Base-by-base conservation (phyloP, 2,888 invertebrate genomes). In the Leptinotarsa tumamoca region DNA sequence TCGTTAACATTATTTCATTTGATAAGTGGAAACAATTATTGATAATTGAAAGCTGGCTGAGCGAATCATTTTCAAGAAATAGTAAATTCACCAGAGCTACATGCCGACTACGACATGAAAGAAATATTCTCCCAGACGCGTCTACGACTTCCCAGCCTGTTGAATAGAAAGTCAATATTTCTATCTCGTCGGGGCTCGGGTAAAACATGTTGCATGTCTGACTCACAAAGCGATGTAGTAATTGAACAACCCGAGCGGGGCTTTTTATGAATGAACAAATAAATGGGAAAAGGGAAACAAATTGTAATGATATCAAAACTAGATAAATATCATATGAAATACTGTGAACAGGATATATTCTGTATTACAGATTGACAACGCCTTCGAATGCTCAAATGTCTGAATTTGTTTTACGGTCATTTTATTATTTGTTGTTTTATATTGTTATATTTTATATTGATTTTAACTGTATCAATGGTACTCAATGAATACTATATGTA, bases 131-230 rank as follows among this genome's bases (percentile, higher is more conserved):
- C 21, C 58, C 58, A 58, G 58, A 58, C 58, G 58, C 58, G 21
- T 23, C 58, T 23, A 15, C 58, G 23, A 23, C 14, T 58, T 58
- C 21, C 58, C 58, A 69, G 73, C 73, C 73, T 76, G 76, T 76
- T 76, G 76, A 76, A 73, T 76, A 50, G 69, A 70, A 68, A 67
- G 70, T 73, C 76, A 50, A 77, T 74, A 77, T 71, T 76, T 52
- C 68, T 54, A 54, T 69, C 23, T 18, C 27, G 51, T 27, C 58
- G 23, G 27, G 58, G 21, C 58, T 58, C 58, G 58, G 21, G 58
- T 58, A 58, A 23, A 58, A 58, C 58, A 58, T 58, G 58, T 58
- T 58, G 58, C 23, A 27, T 58, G 58, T 58, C 58, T 23, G 58
- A 58, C 23, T 23, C 58, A 23, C 58, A 23, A 14, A 18, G 58